Base-by-base conservation (phyloP, 2,113 vertebrate genomes). In the Mola mola region DNA sequence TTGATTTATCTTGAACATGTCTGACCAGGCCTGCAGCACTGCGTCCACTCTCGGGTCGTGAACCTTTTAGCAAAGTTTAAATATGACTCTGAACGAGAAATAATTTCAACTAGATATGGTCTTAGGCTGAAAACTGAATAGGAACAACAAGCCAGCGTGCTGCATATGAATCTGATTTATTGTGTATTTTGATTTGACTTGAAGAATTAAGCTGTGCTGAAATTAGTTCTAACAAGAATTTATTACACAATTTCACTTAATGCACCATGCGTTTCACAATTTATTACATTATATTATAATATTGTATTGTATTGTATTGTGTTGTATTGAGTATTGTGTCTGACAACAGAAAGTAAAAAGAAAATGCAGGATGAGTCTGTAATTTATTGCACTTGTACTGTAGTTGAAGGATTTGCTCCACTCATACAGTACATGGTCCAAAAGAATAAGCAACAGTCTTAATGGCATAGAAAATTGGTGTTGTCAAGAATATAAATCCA, bases 401-500 rank as follows among this genome's bases (percentile, higher is more conserved):
- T 16, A 33, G 12, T 29, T 21, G 21, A 33, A 61, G 20, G 66
- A 37, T 44, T 31, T 38, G 28, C 52, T 49, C 36, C 22, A 20
- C 29, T 40, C 26, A 29, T 51, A 43, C 11, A 26, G 25, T 51
- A 43, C 11, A 26, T 31, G 29, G 49, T 46, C 40, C 38, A 13
- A 31, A 9, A 75, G 51, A 70, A 31, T 34, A 61, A 75, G 51
- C 62, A 4, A 31, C 34, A 6, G 52, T 66, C 28, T 53, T 69
- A 75, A 78, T 60, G 31, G 40, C 16, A 33, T 37, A 26, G 24
- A 79, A 83, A 83, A 89, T 78, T 51, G 63, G 33, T 81, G 55
- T 43, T 28, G 64, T 72, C 55, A 66, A 65, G 65, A 77, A 85
- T 74, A 76, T 59, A 65, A 72, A 75, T 74, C 78, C 61, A 66